phyloP scores from a whole-genome alignment of 2,797 vertebrate genomes.

The Thaleichthys pacificus region DNA sequence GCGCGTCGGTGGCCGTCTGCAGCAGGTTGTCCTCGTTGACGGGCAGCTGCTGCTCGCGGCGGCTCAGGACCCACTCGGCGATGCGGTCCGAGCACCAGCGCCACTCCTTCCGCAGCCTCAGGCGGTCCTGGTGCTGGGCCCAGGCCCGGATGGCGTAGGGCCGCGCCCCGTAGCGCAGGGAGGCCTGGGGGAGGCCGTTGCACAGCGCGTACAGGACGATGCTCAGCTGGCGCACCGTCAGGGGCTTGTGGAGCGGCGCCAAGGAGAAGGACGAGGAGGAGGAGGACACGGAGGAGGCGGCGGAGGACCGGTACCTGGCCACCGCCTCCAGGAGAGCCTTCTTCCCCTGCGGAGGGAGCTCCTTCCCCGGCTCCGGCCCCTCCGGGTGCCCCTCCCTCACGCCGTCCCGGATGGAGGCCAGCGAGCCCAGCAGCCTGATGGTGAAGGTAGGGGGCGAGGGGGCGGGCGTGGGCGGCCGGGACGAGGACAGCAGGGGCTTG shows the following conservation, averaged over 20 bases:
- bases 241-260: constrained; percentile 20
- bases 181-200: constrained; percentile 74
- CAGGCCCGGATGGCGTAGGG: constrained; percentile 71
- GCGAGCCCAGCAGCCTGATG: constrained; percentile 44
- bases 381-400: background rate
- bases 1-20: constrained; percentile 68
- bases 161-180: constrained; percentile 60
- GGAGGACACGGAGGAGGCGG: background rate
- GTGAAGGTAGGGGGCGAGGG: constrained; percentile 30
- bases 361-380: background rate
- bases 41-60: constrained; percentile 84
- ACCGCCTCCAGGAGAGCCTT: background rate
- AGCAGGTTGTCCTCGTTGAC: constrained; percentile 81
- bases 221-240: constrained; percentile 74
- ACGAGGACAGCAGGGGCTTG: constrained; percentile 34
- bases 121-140: constrained; percentile 44
- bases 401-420: background rate
- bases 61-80: constrained; percentile 82
- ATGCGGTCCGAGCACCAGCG: constrained; percentile 73
- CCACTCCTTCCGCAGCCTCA: constrained; percentile 35
- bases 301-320: background rate
- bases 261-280: background rate
- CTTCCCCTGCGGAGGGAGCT: background rate
- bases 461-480: constrained; percentile 4
- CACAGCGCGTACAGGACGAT: constrained; percentile 80